Conservation (phyloP, 2,797 vertebrate species). For the Columba guinea region DNA sequence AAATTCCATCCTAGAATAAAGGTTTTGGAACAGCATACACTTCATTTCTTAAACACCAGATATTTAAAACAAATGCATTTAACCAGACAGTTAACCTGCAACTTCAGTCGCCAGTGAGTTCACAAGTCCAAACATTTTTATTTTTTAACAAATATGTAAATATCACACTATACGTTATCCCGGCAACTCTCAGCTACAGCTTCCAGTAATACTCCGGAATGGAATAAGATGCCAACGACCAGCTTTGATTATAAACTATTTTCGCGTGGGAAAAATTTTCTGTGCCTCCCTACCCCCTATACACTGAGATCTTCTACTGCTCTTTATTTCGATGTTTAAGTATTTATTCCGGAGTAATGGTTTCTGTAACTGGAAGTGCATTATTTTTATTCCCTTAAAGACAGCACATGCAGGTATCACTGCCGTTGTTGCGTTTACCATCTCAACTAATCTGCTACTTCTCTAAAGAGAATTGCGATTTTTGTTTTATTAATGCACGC, state of each 20-base stretch:
- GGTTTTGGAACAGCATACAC: background rate
- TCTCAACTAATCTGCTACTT: background rate
- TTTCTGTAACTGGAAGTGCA: background rate
- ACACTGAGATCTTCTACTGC: background rate
- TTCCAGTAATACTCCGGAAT: background rate
- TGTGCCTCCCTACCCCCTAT: background rate
- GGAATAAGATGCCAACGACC: background rate
- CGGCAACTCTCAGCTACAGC: background rate
- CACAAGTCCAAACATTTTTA: slow-evolving; percentile 25
- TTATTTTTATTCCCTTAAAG: background rate
- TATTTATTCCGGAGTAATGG: background rate
- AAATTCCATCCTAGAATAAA: slow-evolving; percentile 25
- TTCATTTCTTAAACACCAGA: slow-evolving; percentile 7
- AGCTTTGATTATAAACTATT: background rate
- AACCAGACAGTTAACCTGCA: slow-evolving; percentile 45
- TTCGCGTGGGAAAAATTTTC: background rate
- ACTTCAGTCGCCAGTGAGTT: background rate
- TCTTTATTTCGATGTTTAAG: background rate
- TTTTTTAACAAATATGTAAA: slow-evolving; percentile 28
- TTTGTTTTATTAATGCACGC: background rate
- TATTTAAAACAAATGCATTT: slow-evolving; percentile 28
- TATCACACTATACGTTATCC: background rate
- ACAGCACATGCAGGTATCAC: background rate
- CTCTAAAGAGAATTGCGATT: background rate
- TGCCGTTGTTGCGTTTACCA: background rate